These are phyloP conservation scores for Ovis aries DNA, from an alignment of 2,113 vertebrate species.

Conservation along the genomic window ARS-UI_Ramb_v3.0 NC_056071.1:59676001-59676500, in stretches of 20 bases:
- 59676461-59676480: conserved; percentile 11
- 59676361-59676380: fast-evolving
- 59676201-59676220: not conserved
- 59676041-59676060: not conserved
- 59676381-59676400: too few relatives aligned
- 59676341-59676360: not conserved
- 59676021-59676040: not conserved
- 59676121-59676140: not conserved
- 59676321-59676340: not conserved
- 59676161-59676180: not conserved
- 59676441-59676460: not conserved
- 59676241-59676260: not conserved
- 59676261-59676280: not conserved
- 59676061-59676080: not conserved
- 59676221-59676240: not conserved
- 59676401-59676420: not conserved
- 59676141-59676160: not conserved
- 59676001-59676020: not conserved
- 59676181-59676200: not conserved
- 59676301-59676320: fast-evolving
- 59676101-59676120: not conserved
- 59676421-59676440: not conserved
- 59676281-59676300: not conserved
- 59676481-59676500: not conserved
- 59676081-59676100: not conserved